These are phyloP conservation scores for Apis mellifera DNA, from an alignment of 1,140 invertebrate genomes.

Conservation along the genomic window DNA sequence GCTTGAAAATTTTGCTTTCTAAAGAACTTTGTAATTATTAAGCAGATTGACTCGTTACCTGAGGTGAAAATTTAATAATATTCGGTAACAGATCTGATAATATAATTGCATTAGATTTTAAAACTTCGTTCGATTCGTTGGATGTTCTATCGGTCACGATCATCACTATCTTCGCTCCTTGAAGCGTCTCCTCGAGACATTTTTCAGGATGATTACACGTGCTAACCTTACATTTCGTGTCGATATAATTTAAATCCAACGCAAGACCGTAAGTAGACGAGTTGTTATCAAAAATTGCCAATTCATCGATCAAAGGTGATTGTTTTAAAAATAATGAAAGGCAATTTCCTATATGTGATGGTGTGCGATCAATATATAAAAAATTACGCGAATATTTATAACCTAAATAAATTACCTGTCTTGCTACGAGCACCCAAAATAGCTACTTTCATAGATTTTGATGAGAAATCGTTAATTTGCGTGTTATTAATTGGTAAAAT, in stretches of 20 bases:
- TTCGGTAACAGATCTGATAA: slow-evolving; percentile 79
- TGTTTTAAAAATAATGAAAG: slow-evolving; percentile 84
- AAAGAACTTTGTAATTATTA: not conserved
- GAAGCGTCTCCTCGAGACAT: slow-evolving; percentile 63
- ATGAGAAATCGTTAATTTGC: slow-evolving; percentile 19
- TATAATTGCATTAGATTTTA: slow-evolving; percentile 79
- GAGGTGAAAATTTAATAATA: slow-evolving; percentile 80
- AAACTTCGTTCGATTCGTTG: slow-evolving; percentile 67
- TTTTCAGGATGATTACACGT: slow-evolving; percentile 78
- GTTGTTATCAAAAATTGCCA: slow-evolving; percentile 82
- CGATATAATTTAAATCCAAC: slow-evolving; percentile 83
- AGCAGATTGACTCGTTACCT: slow-evolving; percentile 69
- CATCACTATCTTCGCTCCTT: slow-evolving; percentile 82
- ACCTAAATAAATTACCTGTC: slow-evolving; percentile 63
- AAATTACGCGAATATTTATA: not conserved
- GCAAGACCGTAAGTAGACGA: slow-evolving; percentile 79
- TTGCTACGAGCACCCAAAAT: slow-evolving; percentile 70
- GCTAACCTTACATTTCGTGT: slow-evolving; percentile 86
- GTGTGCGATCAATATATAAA: not conserved
- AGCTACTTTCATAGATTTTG: slow-evolving; percentile 72
- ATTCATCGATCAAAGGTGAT: slow-evolving; percentile 83
- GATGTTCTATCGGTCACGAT: slow-evolving; percentile 75
- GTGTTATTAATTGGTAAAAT: not conserved
- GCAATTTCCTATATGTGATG: slow-evolving; percentile 60
- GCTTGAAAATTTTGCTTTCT: no score